These are phyloP conservation scores for Asbolus verrucosus DNA, from an alignment of 1,140 invertebrate species.

Conservation along the genomic window DNA sequence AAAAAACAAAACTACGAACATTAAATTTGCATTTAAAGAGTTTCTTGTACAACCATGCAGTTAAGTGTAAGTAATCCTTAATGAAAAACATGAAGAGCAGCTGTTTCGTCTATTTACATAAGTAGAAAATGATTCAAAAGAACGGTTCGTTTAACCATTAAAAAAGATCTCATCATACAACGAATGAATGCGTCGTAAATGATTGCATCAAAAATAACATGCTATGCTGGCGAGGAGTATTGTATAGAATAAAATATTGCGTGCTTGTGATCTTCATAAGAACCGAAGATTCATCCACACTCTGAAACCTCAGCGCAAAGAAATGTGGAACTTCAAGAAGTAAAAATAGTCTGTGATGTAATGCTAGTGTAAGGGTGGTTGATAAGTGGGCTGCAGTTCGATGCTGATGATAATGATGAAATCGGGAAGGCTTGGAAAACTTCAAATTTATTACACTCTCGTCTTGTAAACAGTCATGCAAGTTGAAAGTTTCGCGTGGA, in stretches of 20 bases:
- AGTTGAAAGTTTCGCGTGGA: conserved; percentile 13
- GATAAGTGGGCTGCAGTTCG: too few species aligned
- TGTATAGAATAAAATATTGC: conserved; percentile 30
- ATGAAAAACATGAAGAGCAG: conserved; percentile 9
- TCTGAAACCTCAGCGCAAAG: conserved; percentile 6
- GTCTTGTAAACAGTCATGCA: conserved; percentile 8
- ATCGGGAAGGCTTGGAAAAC: background rate
- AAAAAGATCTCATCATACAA: conserved; percentile 20
- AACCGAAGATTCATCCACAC: conserved; percentile 20
- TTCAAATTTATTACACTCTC: background rate
- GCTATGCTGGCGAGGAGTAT: conserved; percentile 11
- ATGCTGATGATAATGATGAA: background rate
- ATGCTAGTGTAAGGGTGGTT: too few species aligned
- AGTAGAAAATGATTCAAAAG: too few species aligned
- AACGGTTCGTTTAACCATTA: background rate
- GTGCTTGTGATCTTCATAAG: conserved; percentile 24
- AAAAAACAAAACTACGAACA: conserved; percentile 24
- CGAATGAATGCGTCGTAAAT: conserved; percentile 5
- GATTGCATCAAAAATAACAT: conserved; percentile 7
- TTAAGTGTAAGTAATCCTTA: background rate
- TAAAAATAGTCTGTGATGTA: too few species aligned
- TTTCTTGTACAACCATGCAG: conserved; percentile 25
- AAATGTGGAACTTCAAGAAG: too few species aligned
- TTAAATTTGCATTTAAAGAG: background rate
- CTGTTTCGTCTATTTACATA: conserved; percentile 10